Base-by-base conservation (phyloP, 2,888 invertebrate genomes). In the Drosophila kanekoi region DNA sequence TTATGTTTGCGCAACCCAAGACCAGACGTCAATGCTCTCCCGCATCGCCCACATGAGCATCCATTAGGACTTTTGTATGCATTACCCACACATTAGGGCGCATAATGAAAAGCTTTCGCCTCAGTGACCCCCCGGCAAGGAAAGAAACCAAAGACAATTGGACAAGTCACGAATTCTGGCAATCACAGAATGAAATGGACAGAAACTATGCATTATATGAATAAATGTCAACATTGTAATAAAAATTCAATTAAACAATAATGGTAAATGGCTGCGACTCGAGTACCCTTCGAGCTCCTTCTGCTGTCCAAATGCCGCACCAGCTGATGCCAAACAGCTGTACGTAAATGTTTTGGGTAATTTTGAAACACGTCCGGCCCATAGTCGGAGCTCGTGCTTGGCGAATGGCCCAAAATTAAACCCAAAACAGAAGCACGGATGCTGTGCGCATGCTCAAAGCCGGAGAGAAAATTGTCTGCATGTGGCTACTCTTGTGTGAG, bases 271-370 rank as follows among this genome's bases (percentile, higher is more conserved):
- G 8, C 23, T 6, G 23, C 23, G 6, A 23, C 1, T 6, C 23
- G 23, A 28, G 28, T 2, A 28, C 0, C 0, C 28, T 28, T 2
- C 8, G 28, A 8, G 2, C 8, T 32, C 16, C 11, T 1, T 13
- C 5, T 20, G 35, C 3, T 18, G 3, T n/a, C 32, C 16, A 1
- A 18, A 10, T 28, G 40, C 51, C 32, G 54, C 35, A 23, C n/a
- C 83, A 83, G 87, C 83, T 88, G 89, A 73, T 81, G 49, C 20
- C 14, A 16, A 63, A 67, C 82, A 83, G 82, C 82, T 83, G 82
- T 61, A 37, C 10, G 41, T 41, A 83, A 88, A 86, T 83, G 87
- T 83, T 83, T 86, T 83, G 83, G 83, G 83, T 73, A 79, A 81
- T 79, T 78, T 63, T 43, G 9, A 9, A 33, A 40, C 60, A 66